Percentiles rank a stretch among this genome's conserved stretches.
Evolutionary conservation across 2,113 vertebrate species (phyloP).

Genomic region (Kryptolebias marmoratus): DNA sequence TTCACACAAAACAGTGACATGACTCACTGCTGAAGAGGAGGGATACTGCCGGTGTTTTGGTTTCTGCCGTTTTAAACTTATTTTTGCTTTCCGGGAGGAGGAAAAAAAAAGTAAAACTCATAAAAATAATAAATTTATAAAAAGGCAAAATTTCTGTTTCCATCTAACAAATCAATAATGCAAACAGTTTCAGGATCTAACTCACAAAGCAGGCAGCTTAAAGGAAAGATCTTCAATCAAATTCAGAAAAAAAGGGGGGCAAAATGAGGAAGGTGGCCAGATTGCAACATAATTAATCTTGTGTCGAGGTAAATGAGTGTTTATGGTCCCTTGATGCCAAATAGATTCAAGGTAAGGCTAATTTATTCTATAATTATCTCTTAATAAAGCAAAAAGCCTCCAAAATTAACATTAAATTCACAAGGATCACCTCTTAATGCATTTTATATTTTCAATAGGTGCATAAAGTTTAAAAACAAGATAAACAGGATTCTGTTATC

Average conservation of each 20-base stretch:
- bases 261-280: constrained; percentile 24
- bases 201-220: constrained; percentile 71
- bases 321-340: constrained; percentile 41
- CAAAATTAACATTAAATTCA: constrained; percentile 30
- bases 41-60: constrained; percentile 80
- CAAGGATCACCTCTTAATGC: constrained; percentile 31
- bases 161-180: constrained; percentile 39
- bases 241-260: constrained; percentile 12
- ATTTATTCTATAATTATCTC: constrained; percentile 47
- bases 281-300: constrained; percentile 33
- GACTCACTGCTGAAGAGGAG: constrained; percentile 72
- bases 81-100: constrained; percentile 49
- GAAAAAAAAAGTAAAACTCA: constrained; percentile 34
- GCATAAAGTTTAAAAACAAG: constrained; percentile 30
- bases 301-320: constrained; percentile 56
- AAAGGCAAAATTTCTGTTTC: constrained; percentile 39
- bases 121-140: constrained; percentile 33
- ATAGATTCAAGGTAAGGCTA: constrained; percentile 45
- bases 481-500: constrained; percentile 44
- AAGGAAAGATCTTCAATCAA: constrained; percentile 47
- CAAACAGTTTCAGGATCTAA: constrained; percentile 60
- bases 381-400: constrained; percentile 43
- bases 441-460: constrained; percentile 53
- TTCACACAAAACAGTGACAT: constrained; percentile 71
- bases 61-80: constrained; percentile 75